Base-by-base conservation (phyloP, 2,888 invertebrate species). In the Sphaeridia pumilis region DNA sequence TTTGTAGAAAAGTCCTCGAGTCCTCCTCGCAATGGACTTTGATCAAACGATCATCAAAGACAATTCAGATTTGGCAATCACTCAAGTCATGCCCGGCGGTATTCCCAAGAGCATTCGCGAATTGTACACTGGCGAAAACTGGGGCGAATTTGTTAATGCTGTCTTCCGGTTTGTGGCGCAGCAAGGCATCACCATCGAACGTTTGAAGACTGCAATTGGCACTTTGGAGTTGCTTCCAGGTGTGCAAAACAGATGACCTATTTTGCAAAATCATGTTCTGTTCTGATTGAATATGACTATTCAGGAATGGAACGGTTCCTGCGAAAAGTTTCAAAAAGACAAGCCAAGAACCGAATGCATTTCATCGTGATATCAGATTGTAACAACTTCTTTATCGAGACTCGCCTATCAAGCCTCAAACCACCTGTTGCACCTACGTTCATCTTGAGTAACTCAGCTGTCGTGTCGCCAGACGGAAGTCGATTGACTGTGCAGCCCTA, bases 11-110 rank as follows among this genome's bases (percentile, higher is more conserved):
- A n/a, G n/a, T n/a, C n/a, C n/a, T n/a, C n/a, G n/a, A n/a, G n/a
- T n/a, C n/a, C n/a, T n/a, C n/a, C n/a, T n/a, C 43, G 84, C 78
- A 3, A 82, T 87, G 67, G 87, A 87, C 70, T 87, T 87, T 70
- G 87, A 87, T 67, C 80, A 84, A 64, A 86, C 87, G 2, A 75
- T 87, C 22, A 76, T 83, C 22, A 77, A 83, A 58, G 80, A 77
- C 49, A 87, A 87, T 69, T 80, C 81, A 25, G 87, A 87, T 67
- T 74, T 78, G 2, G 79, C 80, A 26, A 76, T 80, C 2, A 73
- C 77, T n/a, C n/a, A n/a, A n/a, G n/a, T n/a, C n/a, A n/a, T n/a
- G n/a, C n/a, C n/a, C n/a, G n/a, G n/a, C n/a, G n/a, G n/a, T n/a
- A n/a, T n/a, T n/a, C n/a, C n/a, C n/a, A n/a, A n/a, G n/a, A n/a